Conservation (phyloP, 2,113 vertebrate species). For the Seriola aureovittata region DNA sequence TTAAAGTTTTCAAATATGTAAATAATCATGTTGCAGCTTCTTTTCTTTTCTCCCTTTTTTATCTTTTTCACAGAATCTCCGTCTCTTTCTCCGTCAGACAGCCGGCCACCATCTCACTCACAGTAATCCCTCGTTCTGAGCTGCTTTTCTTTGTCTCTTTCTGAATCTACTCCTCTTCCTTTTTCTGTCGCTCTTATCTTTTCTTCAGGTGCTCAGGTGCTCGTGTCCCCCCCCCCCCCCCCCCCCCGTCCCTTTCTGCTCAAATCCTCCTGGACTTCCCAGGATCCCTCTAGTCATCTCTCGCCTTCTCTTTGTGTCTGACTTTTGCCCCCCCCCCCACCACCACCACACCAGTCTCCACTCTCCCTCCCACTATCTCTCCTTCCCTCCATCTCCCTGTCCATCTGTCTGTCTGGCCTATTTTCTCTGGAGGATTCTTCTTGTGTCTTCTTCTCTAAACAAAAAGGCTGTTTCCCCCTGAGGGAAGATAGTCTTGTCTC, state of each 20-base stretch:
- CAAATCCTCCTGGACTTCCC: constrained; percentile 59
- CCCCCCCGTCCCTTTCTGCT: constrained; percentile 24
- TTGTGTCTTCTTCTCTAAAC: constrained; percentile 79
- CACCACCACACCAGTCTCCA: not conserved
- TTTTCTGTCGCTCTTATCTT: constrained; percentile 48
- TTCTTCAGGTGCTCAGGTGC: constrained; percentile 33
- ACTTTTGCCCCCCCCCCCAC: constrained; percentile 40
- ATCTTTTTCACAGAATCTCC: constrained; percentile 21
- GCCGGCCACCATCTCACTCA: not conserved
- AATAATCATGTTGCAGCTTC: not conserved
- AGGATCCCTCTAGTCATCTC: constrained; percentile 24
- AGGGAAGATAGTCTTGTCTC: constrained; percentile 83
- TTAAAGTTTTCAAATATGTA: not conserved
- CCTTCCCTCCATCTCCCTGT: constrained; percentile 43
- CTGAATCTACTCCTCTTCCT: not conserved
- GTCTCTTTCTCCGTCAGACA: constrained; percentile 20
- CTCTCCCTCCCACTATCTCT: constrained; percentile 28
- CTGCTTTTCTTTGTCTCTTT: constrained; percentile 35
- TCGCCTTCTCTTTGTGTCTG: constrained; percentile 60
- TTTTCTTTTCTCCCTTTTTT: not conserved
- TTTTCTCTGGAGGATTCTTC: constrained; percentile 71
- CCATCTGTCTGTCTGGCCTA: constrained; percentile 74
- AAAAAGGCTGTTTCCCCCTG: constrained; percentile 70
- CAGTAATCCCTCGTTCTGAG: constrained; percentile 5
- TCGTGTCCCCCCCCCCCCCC: not conserved